Evolutionary conservation across 2,888 invertebrate species (phyloP), one percentile per base, ranked within the genome.

Genomic region (Eumerus sabulonum): DNA sequence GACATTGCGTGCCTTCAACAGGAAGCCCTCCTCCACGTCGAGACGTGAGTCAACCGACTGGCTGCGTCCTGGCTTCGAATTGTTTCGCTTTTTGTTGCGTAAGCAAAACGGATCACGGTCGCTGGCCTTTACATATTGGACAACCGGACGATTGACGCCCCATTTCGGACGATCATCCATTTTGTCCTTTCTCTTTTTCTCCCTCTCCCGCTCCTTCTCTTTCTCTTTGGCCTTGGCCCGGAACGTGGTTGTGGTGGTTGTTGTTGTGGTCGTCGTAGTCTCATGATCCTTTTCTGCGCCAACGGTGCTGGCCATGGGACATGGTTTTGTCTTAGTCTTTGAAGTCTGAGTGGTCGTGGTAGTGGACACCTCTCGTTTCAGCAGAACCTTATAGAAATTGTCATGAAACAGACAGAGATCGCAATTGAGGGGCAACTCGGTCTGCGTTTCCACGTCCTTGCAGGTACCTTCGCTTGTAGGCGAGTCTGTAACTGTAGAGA

Each of bases 121-220:
- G 85, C 96, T 96, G 88, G 96, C 96, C 85, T 96, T 96, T 73
- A 96, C 91, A 85, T 96, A 96, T 84, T 95, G 93, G 9, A 94
- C 94, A 18, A 93, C 93, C 4, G 96, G 95, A 82, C 93, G 90
- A 84, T 94, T 94, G 1, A 92, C 94, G 45, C 93, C 92, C 95
- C 95, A 93, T 88, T 95, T 92, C 11, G 93, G 93, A 68, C 94
- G 90, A 86, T 92, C 92, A 85, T 92, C 92, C 84, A 92, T 89
- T 84, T 87, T 87, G 36, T 86, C 85, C 64, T 84, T 85, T 27
- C 82, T 67, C 3, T 82, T 81, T 1, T 72, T 82, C 44, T 85
- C 85, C 42, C 84, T 86, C 2, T 62, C 68, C 64, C 84, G 85
- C 12, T 84, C 85, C 79, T 87, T 87, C 53, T 84, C 84, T 64